Evolutionary conservation across 2,888 invertebrate species (phyloP).

Genomic region (Microplitis deprimator): DNA sequence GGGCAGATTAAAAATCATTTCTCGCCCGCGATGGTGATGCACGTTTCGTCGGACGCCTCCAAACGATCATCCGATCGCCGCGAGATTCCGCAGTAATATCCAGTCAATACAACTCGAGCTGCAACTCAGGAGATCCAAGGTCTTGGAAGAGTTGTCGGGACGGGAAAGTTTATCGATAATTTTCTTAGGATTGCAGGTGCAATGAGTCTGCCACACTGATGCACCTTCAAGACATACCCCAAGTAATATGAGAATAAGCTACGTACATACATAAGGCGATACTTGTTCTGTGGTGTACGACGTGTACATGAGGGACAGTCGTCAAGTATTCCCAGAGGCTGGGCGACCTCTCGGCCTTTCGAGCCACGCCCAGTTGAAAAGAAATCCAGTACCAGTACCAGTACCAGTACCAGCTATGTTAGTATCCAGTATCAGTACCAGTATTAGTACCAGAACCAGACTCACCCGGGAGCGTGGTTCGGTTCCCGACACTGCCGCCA

Average conservation of each 20-base stretch:
- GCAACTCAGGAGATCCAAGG: background rate
- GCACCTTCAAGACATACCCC: background rate
- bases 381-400: conserved; percentile 52
- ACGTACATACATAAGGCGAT: background rate
- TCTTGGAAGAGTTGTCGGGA: background rate
- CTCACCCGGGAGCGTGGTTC: conserved; percentile 41
- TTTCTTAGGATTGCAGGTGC: conserved; percentile 25
- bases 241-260: background rate
- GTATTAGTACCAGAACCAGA: conserved; percentile 41
- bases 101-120: background rate
- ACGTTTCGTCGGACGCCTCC: conserved; percentile 2
- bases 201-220: conserved; percentile 4
- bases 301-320: conserved; percentile 61
- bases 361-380: conserved; percentile 65
- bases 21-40: background rate
- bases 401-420: background rate
- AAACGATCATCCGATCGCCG: background rate
- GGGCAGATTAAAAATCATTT: background rate
- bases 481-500: conserved; percentile 49
- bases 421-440: background rate
- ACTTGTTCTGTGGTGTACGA: background rate
- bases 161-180: conserved; percentile 29
- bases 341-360: conserved; percentile 65
- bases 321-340: conserved; percentile 62
- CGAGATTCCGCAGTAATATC: conserved; percentile 1